Evolutionary conservation across 2,797 vertebrate species (phyloP).

Genomic region (Protonibea diacanthus): DNA sequence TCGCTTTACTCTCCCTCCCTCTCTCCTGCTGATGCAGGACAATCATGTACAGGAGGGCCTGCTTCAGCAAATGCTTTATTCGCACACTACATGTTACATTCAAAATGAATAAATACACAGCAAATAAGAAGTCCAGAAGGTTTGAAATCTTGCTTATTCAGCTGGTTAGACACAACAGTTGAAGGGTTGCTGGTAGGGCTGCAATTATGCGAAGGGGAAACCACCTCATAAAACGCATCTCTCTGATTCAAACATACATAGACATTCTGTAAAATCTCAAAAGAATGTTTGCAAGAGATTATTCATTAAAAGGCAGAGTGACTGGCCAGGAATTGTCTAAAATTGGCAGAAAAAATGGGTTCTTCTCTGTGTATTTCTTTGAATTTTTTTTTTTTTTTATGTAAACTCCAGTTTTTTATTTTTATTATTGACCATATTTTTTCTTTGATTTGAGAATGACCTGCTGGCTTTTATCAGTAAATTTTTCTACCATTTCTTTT

Average conservation of each 20-base stretch:
- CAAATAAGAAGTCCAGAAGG: slow-evolving; percentile 28
- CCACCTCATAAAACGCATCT: neutral
- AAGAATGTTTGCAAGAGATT: neutral
- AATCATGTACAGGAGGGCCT: slow-evolving; percentile 29
- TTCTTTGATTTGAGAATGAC: slow-evolving; percentile 8
- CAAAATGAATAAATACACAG: slow-evolving; percentile 41
- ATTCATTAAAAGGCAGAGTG: neutral
- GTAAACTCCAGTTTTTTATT: slow-evolving; percentile 1
- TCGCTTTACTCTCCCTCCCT: neutral
- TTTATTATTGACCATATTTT: slow-evolving; percentile 12
- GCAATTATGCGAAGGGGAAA: slow-evolving; percentile 2
- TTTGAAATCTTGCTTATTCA: slow-evolving; percentile 37
- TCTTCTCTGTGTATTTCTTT: neutral
- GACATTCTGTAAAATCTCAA: neutral
- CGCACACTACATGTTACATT: slow-evolving; percentile 22
- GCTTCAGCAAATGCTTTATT: slow-evolving; percentile 55
- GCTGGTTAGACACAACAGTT: slow-evolving; percentile 5
- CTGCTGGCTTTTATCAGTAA: slow-evolving; percentile 12
- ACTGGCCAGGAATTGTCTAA: neutral
- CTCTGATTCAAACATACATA: neutral
- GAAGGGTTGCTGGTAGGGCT: neutral
- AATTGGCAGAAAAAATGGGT: neutral
- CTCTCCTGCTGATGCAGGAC: slow-evolving; percentile 34
- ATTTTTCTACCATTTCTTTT: neutral
- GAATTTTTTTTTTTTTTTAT: too few species aligned